Percentiles rank a stretch among this genome's conserved stretches.
Conservation (phyloP, 2,113 vertebrate genomes). For the Rhinolophus sinicus region DNA sequence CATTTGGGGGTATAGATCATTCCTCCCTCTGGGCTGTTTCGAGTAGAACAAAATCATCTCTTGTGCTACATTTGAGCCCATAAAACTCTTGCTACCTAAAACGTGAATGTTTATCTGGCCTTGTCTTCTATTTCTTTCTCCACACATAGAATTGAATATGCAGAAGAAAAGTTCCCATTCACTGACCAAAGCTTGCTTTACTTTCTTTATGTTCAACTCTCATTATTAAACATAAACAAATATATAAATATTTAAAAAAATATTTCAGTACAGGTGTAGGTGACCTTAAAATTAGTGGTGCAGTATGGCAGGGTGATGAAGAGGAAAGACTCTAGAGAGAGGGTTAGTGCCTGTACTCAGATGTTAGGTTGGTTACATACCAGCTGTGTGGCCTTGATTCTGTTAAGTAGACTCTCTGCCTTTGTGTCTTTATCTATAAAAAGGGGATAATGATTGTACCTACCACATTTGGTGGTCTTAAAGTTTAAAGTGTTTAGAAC, state of each 20-base stretch:
- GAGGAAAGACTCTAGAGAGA: background rate
- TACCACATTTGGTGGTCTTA: background rate
- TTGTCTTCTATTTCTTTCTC: slow-evolving; percentile 19
- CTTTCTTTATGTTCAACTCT: background rate
- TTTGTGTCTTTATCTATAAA: background rate
- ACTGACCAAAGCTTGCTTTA: background rate
- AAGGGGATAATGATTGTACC: background rate
- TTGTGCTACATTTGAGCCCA: background rate
- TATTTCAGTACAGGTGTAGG: background rate
- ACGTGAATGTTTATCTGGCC: background rate
- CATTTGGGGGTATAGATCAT: background rate
- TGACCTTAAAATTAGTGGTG: background rate
- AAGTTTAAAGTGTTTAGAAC: background rate
- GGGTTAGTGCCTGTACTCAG: background rate
- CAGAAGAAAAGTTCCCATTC: background rate
- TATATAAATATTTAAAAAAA: background rate
- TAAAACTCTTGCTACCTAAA: background rate
- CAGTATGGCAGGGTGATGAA: background rate
- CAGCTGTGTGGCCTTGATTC: background rate
- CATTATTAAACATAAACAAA: background rate
- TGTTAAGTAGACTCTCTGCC: background rate
- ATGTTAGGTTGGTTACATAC: background rate
- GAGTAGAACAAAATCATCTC: background rate
- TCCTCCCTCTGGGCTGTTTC: background rate
- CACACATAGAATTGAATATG: background rate